phyloP scores from a whole-genome alignment of 2,113 vertebrate species.

The Cynopterus brachyotis region DNA sequence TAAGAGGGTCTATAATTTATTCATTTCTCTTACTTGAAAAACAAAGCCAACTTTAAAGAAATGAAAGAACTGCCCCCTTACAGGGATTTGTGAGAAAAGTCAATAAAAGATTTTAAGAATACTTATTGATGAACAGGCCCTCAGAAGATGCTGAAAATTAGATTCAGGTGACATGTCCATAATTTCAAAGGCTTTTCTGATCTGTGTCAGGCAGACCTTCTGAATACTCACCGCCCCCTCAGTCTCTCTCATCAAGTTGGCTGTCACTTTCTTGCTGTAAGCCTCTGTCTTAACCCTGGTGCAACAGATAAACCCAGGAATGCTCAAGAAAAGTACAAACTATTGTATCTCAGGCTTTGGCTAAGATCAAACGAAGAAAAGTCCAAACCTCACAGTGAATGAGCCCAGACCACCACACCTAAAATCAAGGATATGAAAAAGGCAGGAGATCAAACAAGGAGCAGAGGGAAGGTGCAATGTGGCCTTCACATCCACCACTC shows the following conservation, averaged over 20 bases:
- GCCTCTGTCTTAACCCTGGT: not conserved
- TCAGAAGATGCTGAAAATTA: not conserved
- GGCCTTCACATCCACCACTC: not conserved
- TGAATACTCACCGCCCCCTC: not conserved
- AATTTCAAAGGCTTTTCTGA: slow-evolving; percentile 1
- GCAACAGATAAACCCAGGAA: not conserved
- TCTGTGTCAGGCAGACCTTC: not conserved
- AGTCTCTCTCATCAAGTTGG: not conserved
- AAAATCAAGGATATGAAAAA: not conserved
- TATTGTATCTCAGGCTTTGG: no score
- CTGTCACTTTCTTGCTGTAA: not conserved
- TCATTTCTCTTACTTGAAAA: not conserved
- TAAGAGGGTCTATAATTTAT: not conserved
- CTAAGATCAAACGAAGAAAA: not conserved
- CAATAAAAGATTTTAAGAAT: not conserved
- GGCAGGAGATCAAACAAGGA: not conserved
- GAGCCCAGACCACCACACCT: not conserved
- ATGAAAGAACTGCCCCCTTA: not conserved
- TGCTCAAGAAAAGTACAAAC: not conserved
- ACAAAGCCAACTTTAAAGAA: slow-evolving; percentile 6
- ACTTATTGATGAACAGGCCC: not conserved
- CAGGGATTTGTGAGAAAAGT: slow-evolving; percentile 1
- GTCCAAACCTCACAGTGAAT: not conserved
- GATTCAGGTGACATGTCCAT: not conserved
- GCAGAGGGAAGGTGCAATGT: no score